A percentile compares a stretch with the other conserved stretches of the same genome.
Evolutionary conservation across 2,113 vertebrate genomes (phyloP).

Genomic region (Chinchilla lanigera): DNA sequence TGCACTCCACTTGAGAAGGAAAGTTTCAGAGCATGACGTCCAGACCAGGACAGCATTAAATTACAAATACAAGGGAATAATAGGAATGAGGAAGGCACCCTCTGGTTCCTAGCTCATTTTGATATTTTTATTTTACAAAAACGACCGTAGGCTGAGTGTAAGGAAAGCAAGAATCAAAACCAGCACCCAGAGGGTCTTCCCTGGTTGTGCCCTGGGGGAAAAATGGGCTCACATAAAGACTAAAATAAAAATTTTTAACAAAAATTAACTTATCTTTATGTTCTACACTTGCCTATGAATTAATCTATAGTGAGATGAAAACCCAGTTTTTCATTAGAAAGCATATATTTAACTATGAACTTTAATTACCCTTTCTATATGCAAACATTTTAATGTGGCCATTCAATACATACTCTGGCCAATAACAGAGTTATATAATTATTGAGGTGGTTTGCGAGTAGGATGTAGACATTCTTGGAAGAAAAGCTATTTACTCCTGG

Average conservation of each 20-base stretch:
- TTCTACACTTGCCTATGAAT: neutral
- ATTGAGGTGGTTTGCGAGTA: neutral
- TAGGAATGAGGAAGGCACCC: neutral
- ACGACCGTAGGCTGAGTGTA: neutral
- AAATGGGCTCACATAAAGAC: neutral
- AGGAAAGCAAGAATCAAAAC: neutral
- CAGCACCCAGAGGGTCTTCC: neutral
- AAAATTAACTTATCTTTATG: neutral
- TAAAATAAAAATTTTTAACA: neutral
- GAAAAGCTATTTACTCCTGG: neutral
- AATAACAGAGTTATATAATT: neutral
- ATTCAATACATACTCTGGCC: neutral
- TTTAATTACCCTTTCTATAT: neutral
- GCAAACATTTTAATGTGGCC: neutral
- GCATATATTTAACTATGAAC: neutral
- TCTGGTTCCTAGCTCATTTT: neutral
- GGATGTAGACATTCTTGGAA: neutral
- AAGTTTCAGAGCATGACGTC: neutral
- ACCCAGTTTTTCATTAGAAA: neutral
- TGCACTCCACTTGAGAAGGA: neutral
- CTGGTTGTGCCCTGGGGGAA: neutral
- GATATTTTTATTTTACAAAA: slow-evolving; percentile 9
- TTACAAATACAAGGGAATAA: neutral
- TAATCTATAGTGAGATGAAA: neutral
- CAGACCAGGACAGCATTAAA: neutral